Evolutionary conservation across 64 coral and sea anemone genomes (phyloP), one percentile per base, ranked within the genome.

Genomic region (Trachythela sp.): DNA sequence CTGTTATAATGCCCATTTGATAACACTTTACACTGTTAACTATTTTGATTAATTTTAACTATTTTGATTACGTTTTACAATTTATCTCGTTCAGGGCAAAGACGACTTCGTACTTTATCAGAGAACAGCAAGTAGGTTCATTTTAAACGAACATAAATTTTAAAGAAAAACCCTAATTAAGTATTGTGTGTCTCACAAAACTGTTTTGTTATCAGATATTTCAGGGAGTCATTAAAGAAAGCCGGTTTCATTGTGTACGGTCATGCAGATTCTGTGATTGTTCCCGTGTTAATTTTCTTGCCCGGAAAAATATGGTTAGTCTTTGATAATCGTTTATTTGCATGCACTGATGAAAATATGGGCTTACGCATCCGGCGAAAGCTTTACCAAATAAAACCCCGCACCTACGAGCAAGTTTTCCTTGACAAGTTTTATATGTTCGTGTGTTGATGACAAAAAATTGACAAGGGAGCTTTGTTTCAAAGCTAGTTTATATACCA

Each of bases 181-280:
- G n/a, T 22, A 35, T 48, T 4, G 11, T 77, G 10, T 49, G n/a
- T 43, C 15, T 2, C 30, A 26, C 22, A 13, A 45, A 0, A n/a
- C 15, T 89, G 9, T 40, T 40, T 88, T 86, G 10, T 13, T 88
- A 2, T 39, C 35, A 99, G 96, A 48, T 99, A 99, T 60, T 99
- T 99, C 84, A 89, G 96, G 27, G 54, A 77, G 10, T 75, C 91
- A 48, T 89, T 99, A 48, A 99, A 99, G 51, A 72, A 95, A n/a
- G 92, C 94, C 89, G 96, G 96, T 36, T 99, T 99, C 39, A 99
- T 99, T 43, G 92, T 95, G 0, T 99, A 99, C 83, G 96, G 96
- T 33, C 89, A 99, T 93, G 93, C 94, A 34, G 89, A 91, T 18
- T 99, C 96, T 0, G 93, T 94, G 15, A 94, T 99, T 39, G 93